Percentiles rank a stretch among this genome's conserved stretches.
phyloP scores from a whole-genome alignment of 2,113 vertebrate genomes.

The Anolis carolinensis region DNA sequence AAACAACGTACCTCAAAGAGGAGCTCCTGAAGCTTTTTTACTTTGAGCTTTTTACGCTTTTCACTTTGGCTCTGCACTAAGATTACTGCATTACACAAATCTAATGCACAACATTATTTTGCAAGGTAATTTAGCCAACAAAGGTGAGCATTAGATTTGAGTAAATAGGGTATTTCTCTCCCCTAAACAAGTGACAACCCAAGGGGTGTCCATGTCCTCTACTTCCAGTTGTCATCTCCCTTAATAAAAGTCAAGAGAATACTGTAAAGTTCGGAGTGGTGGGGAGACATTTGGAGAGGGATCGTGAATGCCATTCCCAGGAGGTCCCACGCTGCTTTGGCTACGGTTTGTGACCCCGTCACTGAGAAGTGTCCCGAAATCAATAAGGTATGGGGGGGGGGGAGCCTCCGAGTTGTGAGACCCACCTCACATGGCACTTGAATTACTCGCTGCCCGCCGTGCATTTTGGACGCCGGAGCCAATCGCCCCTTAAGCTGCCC shows the following conservation, averaged over 20 bases:
- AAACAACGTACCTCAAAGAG: no score
- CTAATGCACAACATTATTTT: no score
- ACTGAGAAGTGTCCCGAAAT: conserved; percentile 39
- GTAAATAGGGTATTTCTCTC: no score
- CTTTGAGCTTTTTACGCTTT: no score
- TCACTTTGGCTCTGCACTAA: no score
- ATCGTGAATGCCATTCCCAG: conserved; percentile 2
- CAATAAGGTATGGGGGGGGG: conserved; percentile 24
- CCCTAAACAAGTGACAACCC: no score
- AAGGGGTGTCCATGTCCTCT: no score
- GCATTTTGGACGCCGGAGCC: conserved; percentile 47
- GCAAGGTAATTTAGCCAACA: no score
- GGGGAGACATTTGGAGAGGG: neutral
- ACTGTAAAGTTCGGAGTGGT: neutral
- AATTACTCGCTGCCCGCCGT: conserved; percentile 65
- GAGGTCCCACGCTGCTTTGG: neutral
- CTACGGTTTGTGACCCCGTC: conserved; percentile 33
- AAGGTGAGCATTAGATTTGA: no score
- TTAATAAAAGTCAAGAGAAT: conserved; percentile 11
- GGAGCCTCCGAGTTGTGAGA: conserved; percentile 45
- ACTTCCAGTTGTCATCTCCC: conserved; percentile 19
- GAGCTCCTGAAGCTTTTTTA: no score
- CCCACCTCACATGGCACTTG: conserved; percentile 37
- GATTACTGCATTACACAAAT: no score
- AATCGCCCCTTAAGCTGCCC: conserved; percentile 69